phyloP scores from a whole-genome alignment of 1,140 invertebrate genomes.

The Eueides isabella region DNA sequence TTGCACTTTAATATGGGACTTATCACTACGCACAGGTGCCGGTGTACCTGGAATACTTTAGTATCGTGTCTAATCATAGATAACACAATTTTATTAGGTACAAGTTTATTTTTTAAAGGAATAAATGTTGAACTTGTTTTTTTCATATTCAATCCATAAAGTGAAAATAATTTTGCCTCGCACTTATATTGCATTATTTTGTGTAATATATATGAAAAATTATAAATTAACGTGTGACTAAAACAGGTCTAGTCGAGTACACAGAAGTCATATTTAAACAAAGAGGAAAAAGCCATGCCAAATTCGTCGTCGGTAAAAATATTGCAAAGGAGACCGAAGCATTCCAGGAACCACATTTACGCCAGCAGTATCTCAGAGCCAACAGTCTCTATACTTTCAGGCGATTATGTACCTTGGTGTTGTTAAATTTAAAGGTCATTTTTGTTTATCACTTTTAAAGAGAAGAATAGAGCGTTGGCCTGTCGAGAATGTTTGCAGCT shows the following conservation, averaged over 20 bases:
- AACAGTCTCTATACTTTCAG: constrained; percentile 47
- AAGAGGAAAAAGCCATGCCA: constrained; percentile 41
- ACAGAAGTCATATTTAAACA: constrained; percentile 26
- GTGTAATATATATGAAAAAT: neutral
- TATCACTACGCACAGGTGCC: constrained; percentile 32
- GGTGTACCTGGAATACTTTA: constrained; percentile 25
- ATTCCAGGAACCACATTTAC: constrained; percentile 77
- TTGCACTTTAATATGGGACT: constrained; percentile 26
- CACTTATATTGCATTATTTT: neutral
- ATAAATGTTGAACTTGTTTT: too few relatives aligned
- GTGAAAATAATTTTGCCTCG: too few relatives aligned
- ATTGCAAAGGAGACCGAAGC: constrained; percentile 75
- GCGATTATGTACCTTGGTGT: constrained; percentile 48
- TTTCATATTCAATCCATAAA: too few relatives aligned
- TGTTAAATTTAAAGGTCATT: constrained; percentile 36
- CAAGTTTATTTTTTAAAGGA: neutral
- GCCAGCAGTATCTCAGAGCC: constrained; percentile 58
- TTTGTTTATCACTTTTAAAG: constrained; percentile 19
- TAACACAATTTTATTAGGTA: constrained; percentile 17
- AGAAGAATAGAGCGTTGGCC: constrained; percentile 69
- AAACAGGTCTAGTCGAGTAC: constrained; percentile 13
- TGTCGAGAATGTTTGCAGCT: constrained; percentile 77
- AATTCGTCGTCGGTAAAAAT: constrained; percentile 65
- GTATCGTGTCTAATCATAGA: constrained; percentile 21
- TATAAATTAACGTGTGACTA: constrained; percentile 2